Evolutionary conservation across 2,113 vertebrate species (phyloP), one percentile per base, ranked within the genome.

Genomic region (Anhinga anhinga): DNA sequence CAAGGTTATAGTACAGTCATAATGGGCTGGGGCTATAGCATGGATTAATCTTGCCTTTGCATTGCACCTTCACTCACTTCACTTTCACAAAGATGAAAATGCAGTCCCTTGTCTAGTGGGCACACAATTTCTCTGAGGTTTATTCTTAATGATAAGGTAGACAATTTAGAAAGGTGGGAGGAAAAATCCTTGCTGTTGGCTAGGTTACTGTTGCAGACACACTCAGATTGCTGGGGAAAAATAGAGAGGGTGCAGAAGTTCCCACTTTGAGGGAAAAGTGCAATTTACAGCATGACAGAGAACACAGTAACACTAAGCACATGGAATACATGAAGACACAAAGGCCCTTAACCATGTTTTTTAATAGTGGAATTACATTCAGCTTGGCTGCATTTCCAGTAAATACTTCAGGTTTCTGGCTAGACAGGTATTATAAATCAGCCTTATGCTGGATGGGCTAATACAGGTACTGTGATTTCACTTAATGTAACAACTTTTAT

Each of bases 161-260:
- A 53, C 58, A 79, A 52, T 65, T 89, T n/a, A 52, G 52, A 81
- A 73, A 86, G 95, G 18, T 63, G 23, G 11, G 29, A 84, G 32
- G 63, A 62, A 88, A 88, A 83, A 42, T 44, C 12, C 26, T 78
- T 18, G 3, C 18, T 80, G 56, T 90, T 93, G 23, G 81, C 84
- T 94, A 50, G 86, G 82, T 32, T 86, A 93, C 76, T 40, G 36
- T 50, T 82, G 50, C 56, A 88, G 83, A 70, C 23, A 34, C 17
- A 36, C 25, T 91, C 14, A 59, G 58, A 81, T 38, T 63, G 16
- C 47, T 77, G 19, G 23, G 9, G 13, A 65, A 78, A 93, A 52
- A 6, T 6, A 70, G 29, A 70, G 36, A 90, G 8, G 17, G 11
- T 69, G 25, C 11, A 82, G 82, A 94, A 94, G 50, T 59, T 87